Percentiles rank a stretch among this genome's conserved stretches.
Conservation (phyloP, 2,888 invertebrate genomes). For the Xestia xanthographa region DNA sequence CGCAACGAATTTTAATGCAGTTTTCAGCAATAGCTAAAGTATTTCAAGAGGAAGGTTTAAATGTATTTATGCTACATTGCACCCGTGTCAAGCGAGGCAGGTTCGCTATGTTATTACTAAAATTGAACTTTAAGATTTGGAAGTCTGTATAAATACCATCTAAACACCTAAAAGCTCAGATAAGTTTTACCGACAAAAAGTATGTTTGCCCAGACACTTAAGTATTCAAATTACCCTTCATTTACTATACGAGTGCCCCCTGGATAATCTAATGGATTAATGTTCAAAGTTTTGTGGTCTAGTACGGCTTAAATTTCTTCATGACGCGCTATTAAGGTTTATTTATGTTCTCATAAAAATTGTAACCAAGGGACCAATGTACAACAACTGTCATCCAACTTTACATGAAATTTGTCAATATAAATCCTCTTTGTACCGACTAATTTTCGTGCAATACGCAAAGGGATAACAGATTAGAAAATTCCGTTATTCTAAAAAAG, state of each 20-base stretch:
- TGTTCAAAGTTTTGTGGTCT: slow-evolving; percentile 61
- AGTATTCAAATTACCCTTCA: slow-evolving; percentile 50
- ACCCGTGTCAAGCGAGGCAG: too few species aligned
- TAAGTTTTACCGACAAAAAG: slow-evolving; percentile 23
- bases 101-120: too few species aligned
- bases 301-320: slow-evolving; percentile 63
- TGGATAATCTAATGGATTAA: slow-evolving; percentile 65
- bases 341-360: slow-evolving; percentile 65
- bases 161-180: slow-evolving; percentile 1
- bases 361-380: slow-evolving; percentile 57
- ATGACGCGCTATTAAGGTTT: slow-evolving; percentile 59
- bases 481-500: slow-evolving; percentile 84
- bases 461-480: slow-evolving; percentile 83
- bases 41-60: too few species aligned
- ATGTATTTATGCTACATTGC: too few species aligned
- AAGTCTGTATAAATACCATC: neutral
- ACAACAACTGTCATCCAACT: slow-evolving; percentile 61
- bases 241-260: slow-evolving; percentile 46
- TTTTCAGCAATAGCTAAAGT: too few species aligned
- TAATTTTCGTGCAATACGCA: slow-evolving; percentile 73
- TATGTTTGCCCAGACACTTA: slow-evolving; percentile 33
- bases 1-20: too few species aligned
- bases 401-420: slow-evolving; percentile 67
- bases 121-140: neutral
- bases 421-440: slow-evolving; percentile 64